Evolutionary conservation across 2,113 vertebrate species (phyloP).

Genomic region (Dermatemys mawii): DNA sequence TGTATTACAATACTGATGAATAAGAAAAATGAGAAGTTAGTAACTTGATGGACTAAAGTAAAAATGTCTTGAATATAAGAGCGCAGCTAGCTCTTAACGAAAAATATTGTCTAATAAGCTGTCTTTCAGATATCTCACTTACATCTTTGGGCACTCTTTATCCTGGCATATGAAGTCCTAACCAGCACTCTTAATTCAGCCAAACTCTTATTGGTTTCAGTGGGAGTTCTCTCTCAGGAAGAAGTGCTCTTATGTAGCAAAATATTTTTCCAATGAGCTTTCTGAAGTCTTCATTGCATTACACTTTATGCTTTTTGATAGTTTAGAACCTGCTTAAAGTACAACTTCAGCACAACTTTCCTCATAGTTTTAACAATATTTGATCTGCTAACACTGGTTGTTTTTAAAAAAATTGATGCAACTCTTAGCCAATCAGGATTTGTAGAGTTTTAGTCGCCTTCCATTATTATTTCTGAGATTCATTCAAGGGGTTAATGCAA

Average conservation of each 20-base stretch:
- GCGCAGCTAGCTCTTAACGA: background rate
- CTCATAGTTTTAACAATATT: rapidly evolving
- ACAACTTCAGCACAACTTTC: rapidly evolving
- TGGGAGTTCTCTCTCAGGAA: background rate
- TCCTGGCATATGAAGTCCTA: background rate
- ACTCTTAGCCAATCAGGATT: background rate
- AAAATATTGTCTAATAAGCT: background rate
- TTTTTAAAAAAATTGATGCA: background rate
- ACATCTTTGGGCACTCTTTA: background rate
- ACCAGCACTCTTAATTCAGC: background rate
- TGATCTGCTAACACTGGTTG: background rate
- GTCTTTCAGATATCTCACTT: background rate
- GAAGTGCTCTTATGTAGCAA: background rate
- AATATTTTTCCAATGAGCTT: background rate
- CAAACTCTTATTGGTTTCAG: background rate
- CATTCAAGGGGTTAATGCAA: too few relatives aligned
- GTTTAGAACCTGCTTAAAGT: rapidly evolving
- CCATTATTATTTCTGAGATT: background rate
- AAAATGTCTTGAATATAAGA: background rate
- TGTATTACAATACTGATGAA: background rate
- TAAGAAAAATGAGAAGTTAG: background rate
- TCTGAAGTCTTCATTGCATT: background rate
- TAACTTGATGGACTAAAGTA: background rate
- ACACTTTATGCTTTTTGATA: background rate
- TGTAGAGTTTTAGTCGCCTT: background rate